These are phyloP conservation scores for Burhinus oedicnemus DNA, from an alignment of 2,113 vertebrate species.

Conservation along the genomic window DNA sequence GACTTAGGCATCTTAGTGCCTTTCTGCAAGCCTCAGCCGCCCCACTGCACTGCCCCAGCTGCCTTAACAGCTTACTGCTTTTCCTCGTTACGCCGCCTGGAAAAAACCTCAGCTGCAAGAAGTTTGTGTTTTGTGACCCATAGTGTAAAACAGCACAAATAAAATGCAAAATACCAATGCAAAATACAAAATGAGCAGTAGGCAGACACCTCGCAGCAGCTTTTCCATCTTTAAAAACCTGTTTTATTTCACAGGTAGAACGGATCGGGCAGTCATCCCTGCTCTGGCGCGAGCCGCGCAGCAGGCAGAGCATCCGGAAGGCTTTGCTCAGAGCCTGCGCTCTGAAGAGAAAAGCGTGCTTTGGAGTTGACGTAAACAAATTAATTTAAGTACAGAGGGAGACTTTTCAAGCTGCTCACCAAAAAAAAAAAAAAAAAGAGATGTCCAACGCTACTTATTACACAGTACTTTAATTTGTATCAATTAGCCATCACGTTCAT, in stretches of 20 bases:
- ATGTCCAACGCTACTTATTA: background rate
- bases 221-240: background rate
- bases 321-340: background rate
- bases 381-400: background rate
- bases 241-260: background rate
- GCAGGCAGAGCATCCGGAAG: background rate
- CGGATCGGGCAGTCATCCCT: background rate
- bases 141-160: background rate
- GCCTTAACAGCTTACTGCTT: background rate
- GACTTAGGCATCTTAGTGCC: background rate
- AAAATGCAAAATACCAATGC: background rate
- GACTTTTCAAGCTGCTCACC: background rate
- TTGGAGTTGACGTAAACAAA: background rate
- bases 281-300: background rate
- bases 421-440: background rate
- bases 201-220: background rate
- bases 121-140: background rate
- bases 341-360: background rate
- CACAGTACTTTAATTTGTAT: background rate
- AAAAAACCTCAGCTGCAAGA: background rate
- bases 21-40: background rate
- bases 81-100: background rate
- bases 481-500: background rate
- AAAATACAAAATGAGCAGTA: background rate
- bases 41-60: background rate